These are phyloP conservation scores for Gonatopus flavifemur DNA, from an alignment of 1,140 invertebrate species.

Conservation along the genomic window DNA sequence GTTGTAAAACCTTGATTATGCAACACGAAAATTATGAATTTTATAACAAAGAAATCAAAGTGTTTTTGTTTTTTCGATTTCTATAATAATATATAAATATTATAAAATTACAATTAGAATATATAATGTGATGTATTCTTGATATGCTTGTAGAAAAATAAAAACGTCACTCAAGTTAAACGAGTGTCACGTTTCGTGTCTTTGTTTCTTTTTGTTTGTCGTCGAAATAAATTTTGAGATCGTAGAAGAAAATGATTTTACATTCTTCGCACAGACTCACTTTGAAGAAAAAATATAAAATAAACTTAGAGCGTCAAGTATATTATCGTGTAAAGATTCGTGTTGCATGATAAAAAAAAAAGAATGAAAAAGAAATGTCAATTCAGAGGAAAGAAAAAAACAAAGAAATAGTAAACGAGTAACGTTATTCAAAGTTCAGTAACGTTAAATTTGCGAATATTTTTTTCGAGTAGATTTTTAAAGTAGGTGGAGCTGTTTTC, in stretches of 20 bases:
- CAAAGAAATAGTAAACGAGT: slow-evolving; percentile 41
- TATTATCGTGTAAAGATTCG: too few species aligned
- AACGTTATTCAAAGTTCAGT: slow-evolving; percentile 53
- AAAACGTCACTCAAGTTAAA: too few species aligned
- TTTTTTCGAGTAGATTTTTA: slow-evolving; percentile 54
- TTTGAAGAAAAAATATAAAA: too few species aligned
- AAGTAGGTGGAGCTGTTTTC: slow-evolving; percentile 53
- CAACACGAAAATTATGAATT: neutral
- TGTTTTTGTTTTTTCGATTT: neutral
- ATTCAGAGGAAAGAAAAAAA: slow-evolving; percentile 37
- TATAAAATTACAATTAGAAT: slow-evolving; percentile 10
- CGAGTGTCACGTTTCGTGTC: too few species aligned
- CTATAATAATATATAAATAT: neutral
- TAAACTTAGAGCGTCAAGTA: too few species aligned
- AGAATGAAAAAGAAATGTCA: slow-evolving; percentile 38
- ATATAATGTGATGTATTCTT: slow-evolving; percentile 5
- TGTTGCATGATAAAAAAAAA: slow-evolving; percentile 36
- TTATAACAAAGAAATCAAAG: neutral
- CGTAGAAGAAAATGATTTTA: too few species aligned
- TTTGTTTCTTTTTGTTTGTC: too few species aligned
- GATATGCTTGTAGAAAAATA: too few species aligned
- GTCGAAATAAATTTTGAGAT: too few species aligned
- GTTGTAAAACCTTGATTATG: too few species aligned
- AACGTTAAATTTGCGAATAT: slow-evolving; percentile 55
- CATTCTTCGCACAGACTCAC: slow-evolving; percentile 43